A percentile compares a stretch with the other conserved stretches of the same genome.
phyloP scores from a whole-genome alignment of 1,140 invertebrate species.

The Grapholita molesta region DNA sequence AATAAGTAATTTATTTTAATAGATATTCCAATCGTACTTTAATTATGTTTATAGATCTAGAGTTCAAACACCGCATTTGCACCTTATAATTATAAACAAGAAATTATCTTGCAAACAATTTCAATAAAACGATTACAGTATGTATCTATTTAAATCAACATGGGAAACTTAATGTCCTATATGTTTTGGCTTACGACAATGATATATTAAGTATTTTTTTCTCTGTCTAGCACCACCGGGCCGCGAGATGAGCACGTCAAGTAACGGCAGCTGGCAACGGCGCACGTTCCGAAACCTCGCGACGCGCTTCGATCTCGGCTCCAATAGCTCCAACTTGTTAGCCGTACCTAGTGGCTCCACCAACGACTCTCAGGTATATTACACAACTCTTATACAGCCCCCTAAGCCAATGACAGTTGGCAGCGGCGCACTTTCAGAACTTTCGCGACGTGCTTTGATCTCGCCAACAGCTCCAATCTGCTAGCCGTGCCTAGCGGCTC shows the following conservation, averaged over 20 bases:
- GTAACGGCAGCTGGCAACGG: conserved; percentile 62
- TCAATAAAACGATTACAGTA: too few species aligned
- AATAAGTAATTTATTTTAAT: too few species aligned
- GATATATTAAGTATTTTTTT: too few species aligned
- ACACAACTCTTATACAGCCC: conserved; percentile 14
- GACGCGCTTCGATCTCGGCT: conserved; percentile 53
- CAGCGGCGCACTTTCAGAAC: conserved; percentile 60
- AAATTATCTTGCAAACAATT: too few species aligned
- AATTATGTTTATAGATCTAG: too few species aligned
- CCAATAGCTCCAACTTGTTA: conserved; percentile 35
- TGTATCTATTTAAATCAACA: too few species aligned
- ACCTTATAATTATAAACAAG: too few species aligned
- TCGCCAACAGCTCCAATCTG: conserved; percentile 33
- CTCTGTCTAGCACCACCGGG: conserved; percentile 46
- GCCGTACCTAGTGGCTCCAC: conserved; percentile 42
- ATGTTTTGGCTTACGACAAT: too few species aligned
- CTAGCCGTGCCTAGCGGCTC: conserved; percentile 19
- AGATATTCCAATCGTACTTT: too few species aligned
- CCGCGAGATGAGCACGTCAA: conserved; percentile 54
- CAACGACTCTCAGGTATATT: conserved; percentile 59
- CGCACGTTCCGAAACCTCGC: conserved; percentile 59
- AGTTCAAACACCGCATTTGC: too few species aligned
- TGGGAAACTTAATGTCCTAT: too few species aligned
- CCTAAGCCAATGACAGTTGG: conserved; percentile 60
- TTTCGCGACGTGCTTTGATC: conserved; percentile 50